Percentiles rank a stretch among this genome's conserved stretches.
Conservation (phyloP, 2,888 invertebrate species). For the Troilus luridus region DNA sequence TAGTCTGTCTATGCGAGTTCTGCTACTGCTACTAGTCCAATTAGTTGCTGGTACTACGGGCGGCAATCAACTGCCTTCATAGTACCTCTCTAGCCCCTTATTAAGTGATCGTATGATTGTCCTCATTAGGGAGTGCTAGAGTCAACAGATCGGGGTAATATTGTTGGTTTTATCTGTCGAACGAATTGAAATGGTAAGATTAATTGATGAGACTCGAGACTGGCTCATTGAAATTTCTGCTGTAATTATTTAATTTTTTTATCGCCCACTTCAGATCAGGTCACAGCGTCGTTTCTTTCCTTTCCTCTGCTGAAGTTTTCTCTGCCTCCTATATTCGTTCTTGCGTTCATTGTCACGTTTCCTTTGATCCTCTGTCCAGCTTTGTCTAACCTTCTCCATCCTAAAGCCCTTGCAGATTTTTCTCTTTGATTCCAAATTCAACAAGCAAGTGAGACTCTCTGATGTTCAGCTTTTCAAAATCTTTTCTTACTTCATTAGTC, state of each 20-base stretch:
- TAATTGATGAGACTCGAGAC: background rate
- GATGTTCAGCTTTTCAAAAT: too few species aligned
- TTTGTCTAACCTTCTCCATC: too few species aligned
- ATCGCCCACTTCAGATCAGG: too few species aligned
- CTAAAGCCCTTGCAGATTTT: too few species aligned
- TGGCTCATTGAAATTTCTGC: background rate
- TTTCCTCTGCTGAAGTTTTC: too few species aligned
- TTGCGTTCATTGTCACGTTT: too few species aligned
- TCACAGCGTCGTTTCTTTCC: too few species aligned
- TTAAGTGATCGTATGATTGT: background rate
- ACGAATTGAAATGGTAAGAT: background rate
- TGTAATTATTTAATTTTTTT: background rate
- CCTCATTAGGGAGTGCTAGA: background rate
- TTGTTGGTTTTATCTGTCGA: background rate
- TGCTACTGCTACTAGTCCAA: background rate
- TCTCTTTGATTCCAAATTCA: too few species aligned
- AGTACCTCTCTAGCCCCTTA: background rate
- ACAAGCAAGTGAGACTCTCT: too few species aligned
- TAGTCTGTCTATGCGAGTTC: background rate
- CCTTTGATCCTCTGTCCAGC: too few species aligned
- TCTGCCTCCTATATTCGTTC: too few species aligned
- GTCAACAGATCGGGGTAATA: slow-evolving; percentile 15
- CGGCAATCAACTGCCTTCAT: background rate
- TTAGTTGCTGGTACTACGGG: background rate
- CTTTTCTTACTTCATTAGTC: too few species aligned